These are phyloP conservation scores for Theretra japonica DNA, from an alignment of 2,888 invertebrate species.

Conservation along the genomic window DNA sequence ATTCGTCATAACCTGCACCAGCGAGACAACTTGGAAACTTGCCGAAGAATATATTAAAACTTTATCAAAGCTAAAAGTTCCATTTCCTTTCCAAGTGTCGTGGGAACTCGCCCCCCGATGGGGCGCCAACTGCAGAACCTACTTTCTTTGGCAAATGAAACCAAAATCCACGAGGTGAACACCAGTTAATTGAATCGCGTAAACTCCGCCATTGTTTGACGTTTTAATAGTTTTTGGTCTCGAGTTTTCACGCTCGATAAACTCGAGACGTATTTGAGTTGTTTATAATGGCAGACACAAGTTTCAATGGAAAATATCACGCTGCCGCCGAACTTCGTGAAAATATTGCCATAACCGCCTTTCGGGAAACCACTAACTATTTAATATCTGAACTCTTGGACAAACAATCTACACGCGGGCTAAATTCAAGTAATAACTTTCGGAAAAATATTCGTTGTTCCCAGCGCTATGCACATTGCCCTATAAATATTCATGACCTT, in stretches of 20 bases:
- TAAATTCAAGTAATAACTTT: constrained; percentile 26
- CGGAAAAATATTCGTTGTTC: constrained; percentile 37
- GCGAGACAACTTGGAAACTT: constrained; percentile 73
- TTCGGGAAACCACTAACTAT: not conserved
- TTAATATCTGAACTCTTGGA: not conserved
- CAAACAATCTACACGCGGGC: not conserved
- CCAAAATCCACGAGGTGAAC: constrained; percentile 48
- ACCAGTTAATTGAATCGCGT: constrained; percentile 50
- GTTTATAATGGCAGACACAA: not conserved
- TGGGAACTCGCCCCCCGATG: constrained; percentile 53
- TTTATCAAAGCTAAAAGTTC: constrained; percentile 81
- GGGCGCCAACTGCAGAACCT: constrained; percentile 37
- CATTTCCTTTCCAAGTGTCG: constrained; percentile 69
- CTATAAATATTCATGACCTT: constrained; percentile 45
- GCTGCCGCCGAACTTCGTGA: not conserved
- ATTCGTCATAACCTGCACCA: constrained; percentile 71
- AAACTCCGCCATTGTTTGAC: constrained; percentile 25
- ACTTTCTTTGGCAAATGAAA: constrained; percentile 49
- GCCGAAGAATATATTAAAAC: constrained; percentile 84
- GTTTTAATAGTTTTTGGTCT: constrained; percentile 12
- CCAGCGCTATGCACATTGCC: constrained; percentile 7
- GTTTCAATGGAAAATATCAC: not conserved
- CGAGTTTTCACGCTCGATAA: not conserved
- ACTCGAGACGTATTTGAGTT: not conserved
- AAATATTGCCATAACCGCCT: not conserved